Evolutionary conservation across 2,113 vertebrate genomes (phyloP), one percentile per base, ranked within the genome.

Genomic region (Equus quagga): DNA sequence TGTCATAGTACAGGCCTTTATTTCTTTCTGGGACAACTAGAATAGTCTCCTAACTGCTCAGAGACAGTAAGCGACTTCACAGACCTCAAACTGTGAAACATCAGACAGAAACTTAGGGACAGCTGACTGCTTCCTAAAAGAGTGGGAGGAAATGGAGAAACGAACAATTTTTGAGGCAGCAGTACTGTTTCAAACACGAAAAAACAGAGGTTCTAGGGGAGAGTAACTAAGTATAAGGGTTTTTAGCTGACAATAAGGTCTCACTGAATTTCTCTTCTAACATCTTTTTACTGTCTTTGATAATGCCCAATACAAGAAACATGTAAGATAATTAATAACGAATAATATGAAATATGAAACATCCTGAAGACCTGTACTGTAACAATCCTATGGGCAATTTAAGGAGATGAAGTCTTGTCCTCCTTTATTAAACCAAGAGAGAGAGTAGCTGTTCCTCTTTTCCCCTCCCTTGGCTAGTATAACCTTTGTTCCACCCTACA

Each of bases 231-330:
- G 26, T 31, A 15, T 64, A 93, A 91, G 36, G 15, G 56, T 93
- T 88, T 60, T 73, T n/a, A 83, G 23, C 24, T 78, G n/a, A 56
- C 80, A 72, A n/a, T 33, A 84, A 36, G 5, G 6, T 78, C 60
- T 90, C 28, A 33, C 0, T 46, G 80, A 90, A 70, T 94, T 65
- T 95, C 15, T 70, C 31, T 88, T 85, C 67, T 26, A 46, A 58
- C 36, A 82, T 54, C 51, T 54, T 54, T 91, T 91, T 69, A 84
- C n/a, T 91, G 13, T 82, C n/a, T 96, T 93, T 95, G 64, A 70
- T 78, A 82, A 97, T 83, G 24, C 11, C 26, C 24, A 76, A 18
- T 72, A 23, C 1, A 89, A 65, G 41, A 84, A 82, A 72, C 24
- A 84, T n/a, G 8, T 5, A 76, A 75, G 49, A 65, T 33, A 84